A percentile compares a stretch with the other conserved stretches of the same genome.
Evolutionary conservation across 2,888 invertebrate genomes (phyloP).

Genomic region (Auanema sp.): DNA sequence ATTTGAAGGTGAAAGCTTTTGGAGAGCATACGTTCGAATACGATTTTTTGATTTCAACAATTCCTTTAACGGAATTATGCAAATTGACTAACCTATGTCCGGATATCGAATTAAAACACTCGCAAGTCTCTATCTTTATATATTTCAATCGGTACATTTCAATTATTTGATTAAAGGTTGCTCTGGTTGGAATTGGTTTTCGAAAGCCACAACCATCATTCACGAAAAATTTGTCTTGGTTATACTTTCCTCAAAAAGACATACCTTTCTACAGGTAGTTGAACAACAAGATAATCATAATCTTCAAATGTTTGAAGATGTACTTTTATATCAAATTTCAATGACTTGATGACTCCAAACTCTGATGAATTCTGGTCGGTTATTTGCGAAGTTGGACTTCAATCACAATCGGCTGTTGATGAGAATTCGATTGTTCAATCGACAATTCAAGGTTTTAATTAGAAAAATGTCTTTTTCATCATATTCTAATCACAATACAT

Average conservation of each 20-base stretch:
- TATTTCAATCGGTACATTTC: background rate
- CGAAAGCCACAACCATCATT: slow-evolving; percentile 37
- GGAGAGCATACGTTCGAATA: slow-evolving; percentile 17
- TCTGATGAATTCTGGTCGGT: slow-evolving; percentile 46
- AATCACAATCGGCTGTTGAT: slow-evolving; percentile 28
- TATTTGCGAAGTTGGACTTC: slow-evolving; percentile 48
- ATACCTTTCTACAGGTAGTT: slow-evolving; percentile 38
- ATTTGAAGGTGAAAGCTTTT: slow-evolving; percentile 11
- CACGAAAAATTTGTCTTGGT: slow-evolving; percentile 39
- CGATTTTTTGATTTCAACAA: slow-evolving; percentile 47
- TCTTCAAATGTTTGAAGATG: slow-evolving; percentile 27
- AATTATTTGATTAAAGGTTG: slow-evolving; percentile 24
- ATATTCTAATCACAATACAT: slow-evolving; percentile 1
- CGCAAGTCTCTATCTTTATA: slow-evolving; percentile 24
- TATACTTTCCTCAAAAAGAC: slow-evolving; percentile 44
- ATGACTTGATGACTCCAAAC: slow-evolving; percentile 45
- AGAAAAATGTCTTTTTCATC: slow-evolving; percentile 9
- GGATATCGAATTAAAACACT: slow-evolving; percentile 31
- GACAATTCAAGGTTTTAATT: slow-evolving; percentile 28
- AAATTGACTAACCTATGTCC: slow-evolving; percentile 25
- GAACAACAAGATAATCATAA: background rate
- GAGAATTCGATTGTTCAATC: slow-evolving; percentile 23
- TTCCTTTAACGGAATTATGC: slow-evolving; percentile 45
- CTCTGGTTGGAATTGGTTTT: slow-evolving; percentile 47
- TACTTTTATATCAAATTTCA: slow-evolving; percentile 55